Conservation (phyloP, 2,113 vertebrate species). For the Colius striatus region DNA sequence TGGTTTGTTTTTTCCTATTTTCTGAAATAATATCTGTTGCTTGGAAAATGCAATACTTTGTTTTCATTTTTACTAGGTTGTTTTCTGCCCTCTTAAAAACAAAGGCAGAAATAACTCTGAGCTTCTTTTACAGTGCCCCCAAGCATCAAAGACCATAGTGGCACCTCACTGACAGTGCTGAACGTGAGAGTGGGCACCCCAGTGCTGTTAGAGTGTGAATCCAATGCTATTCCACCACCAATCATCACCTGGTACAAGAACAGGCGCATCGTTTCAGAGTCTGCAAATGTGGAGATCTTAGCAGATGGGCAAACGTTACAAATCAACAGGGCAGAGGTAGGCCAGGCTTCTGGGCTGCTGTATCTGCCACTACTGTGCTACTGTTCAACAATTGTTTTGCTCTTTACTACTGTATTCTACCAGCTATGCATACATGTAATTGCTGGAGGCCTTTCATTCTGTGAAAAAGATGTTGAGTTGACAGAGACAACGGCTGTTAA, state of each 20-base stretch:
- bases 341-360: neutral
- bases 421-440: fast-evolving
- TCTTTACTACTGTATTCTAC: neutral
- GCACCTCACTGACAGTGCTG: conserved; percentile 81
- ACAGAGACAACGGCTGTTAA: neutral
- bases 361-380: neutral
- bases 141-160: conserved; percentile 85
- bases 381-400: neutral
- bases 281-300: conserved; percentile 75
- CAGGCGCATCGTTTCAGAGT: conserved; percentile 77
- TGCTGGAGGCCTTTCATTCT: neutral
- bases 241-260: conserved; percentile 95
- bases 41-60: neutral
- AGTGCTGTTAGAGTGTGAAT: conserved; percentile 86
- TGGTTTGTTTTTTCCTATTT: conserved; percentile 76
- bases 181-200: conserved; percentile 81
- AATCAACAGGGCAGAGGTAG: conserved; percentile 87
- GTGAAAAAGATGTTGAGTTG: neutral
- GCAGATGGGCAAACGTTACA: conserved; percentile 83
- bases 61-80: neutral
- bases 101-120: neutral
- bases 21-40: neutral
- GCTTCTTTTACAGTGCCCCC: conserved; percentile 85
- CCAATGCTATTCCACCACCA: conserved; percentile 91
- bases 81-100: neutral